A percentile compares a stretch with the other conserved stretches of the same genome.
These are phyloP conservation scores for Clunio marinus DNA, from an alignment of 2,888 invertebrate genomes.

Conservation along the genomic window DNA sequence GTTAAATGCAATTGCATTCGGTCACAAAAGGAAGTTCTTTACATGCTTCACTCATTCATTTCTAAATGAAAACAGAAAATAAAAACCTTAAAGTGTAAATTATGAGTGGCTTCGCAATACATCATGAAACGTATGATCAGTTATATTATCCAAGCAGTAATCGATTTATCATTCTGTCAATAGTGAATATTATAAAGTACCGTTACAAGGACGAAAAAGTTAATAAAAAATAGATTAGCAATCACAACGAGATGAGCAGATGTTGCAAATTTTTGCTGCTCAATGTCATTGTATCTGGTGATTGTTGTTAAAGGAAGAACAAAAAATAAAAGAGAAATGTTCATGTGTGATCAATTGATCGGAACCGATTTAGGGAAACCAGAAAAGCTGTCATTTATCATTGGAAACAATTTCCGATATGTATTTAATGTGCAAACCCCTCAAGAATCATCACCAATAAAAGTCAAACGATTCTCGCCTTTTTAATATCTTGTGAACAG, in stretches of 20 bases:
- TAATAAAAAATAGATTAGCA: conserved; percentile 20
- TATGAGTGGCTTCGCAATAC: no score
- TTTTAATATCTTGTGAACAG: background rate
- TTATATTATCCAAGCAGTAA: background rate
- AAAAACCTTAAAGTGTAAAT: no score
- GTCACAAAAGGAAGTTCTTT: background rate
- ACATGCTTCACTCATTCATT: background rate
- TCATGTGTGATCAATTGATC: conserved; percentile 3
- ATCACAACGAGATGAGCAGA: background rate
- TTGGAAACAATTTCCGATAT: background rate
- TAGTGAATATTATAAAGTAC: background rate
- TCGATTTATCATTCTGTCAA: conserved; percentile 21
- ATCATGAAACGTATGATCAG: background rate
- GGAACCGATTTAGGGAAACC: background rate
- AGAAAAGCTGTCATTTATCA: background rate
- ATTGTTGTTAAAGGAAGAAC: no score
- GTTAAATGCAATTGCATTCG: background rate
- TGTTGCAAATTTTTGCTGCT: conserved; percentile 7
- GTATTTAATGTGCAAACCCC: background rate
- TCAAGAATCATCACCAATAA: background rate
- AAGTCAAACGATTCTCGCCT: background rate
- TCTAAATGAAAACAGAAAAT: no score
- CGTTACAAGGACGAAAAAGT: conserved; percentile 1
- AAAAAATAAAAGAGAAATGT: no score
- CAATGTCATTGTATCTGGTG: background rate